Base-by-base conservation (phyloP, 2,888 invertebrate species). In the Xylota segnis region DNA sequence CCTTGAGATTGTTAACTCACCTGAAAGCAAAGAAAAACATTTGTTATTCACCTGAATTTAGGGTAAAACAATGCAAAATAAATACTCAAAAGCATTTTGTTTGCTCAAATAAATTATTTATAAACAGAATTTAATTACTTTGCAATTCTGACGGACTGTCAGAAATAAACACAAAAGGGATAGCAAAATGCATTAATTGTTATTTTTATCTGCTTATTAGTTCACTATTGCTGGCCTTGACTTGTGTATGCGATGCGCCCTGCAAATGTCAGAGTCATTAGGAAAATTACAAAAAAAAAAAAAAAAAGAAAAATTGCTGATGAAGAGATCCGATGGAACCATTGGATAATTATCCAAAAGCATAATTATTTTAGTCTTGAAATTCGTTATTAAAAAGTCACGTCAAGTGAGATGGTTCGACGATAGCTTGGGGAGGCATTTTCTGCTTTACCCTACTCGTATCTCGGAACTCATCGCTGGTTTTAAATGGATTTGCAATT, bases 231-330 rank as follows among this genome's bases (percentile, higher is more conserved):
- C 37, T 40, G 71, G 23, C 71, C 56, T 45, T 52, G 72, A 29
- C 40, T 34, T 52, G 29, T 50, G 12, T 37, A 47, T 61, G 40
- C 43, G 50, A 23, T 37, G 29, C 16, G 16, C 7, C 61, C 29
- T 18, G 43, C 52, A 74, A 74, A 63, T 63, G 72, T 52, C 52
- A 52, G 27, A 29, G 72, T 74, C 72, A 74, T 74, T 74, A 74
- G 72, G 72, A 61, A 72, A 74, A 74, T 74, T 61, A 52, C 61
- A 43, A 72, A 72, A 61, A 14, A 40, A 29, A 32, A 23, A n/a
- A n/a, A 58, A 23, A 50, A 10, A 5, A 54, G n/a, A n/a, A 14
- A 40, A 34, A 56, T 43, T 74, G 61, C 72, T 52, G 72, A 52
- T 50, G 72, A 50, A 40, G 37, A 23, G 47, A 50, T 71, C 58